A percentile compares a stretch with the other conserved stretches of the same genome.
phyloP scores from a whole-genome alignment of 1,140 invertebrate species.

The Sarcophaga peregrina region DNA sequence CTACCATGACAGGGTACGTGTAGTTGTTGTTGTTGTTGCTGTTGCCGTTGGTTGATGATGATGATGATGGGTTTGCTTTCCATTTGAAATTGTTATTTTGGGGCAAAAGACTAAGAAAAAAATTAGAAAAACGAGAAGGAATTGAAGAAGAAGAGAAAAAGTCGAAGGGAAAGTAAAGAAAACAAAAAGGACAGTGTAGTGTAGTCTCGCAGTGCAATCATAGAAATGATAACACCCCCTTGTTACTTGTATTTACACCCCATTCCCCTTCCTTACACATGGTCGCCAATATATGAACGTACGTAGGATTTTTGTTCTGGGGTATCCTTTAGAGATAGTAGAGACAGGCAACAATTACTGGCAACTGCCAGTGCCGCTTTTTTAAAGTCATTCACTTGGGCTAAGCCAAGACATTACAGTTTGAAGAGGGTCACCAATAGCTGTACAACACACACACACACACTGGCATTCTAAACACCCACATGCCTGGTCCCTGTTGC shows the following conservation, averaged over 20 bases:
- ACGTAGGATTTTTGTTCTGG: too few relatives aligned
- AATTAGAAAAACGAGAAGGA: background rate
- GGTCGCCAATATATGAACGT: too few relatives aligned
- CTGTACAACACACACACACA: background rate
- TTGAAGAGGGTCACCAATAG: conserved; percentile 20
- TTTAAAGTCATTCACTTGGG: conserved; percentile 35
- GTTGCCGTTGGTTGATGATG: background rate
- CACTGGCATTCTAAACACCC: background rate
- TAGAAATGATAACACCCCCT: background rate
- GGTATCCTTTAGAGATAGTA: too few relatives aligned
- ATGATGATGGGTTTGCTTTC: conserved; percentile 35
- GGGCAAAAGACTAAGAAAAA: background rate
- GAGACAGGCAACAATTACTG: too few relatives aligned
- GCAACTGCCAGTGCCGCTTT: background rate
- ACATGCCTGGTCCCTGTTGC: background rate
- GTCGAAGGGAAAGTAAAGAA: background rate
- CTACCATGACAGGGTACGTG: background rate
- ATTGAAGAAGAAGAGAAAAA: background rate
- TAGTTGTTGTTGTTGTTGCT: background rate
- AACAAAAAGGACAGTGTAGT: background rate
- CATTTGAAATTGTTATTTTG: conserved; percentile 36
- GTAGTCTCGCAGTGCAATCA: conserved; percentile 33
- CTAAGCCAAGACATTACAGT: conserved; percentile 38
- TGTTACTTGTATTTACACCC: too few relatives aligned
- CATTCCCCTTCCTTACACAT: too few relatives aligned